A percentile compares a stretch with the other conserved stretches of the same genome.
phyloP scores from a whole-genome alignment of 2,113 vertebrate species.

The Mormyrus lacerda region DNA sequence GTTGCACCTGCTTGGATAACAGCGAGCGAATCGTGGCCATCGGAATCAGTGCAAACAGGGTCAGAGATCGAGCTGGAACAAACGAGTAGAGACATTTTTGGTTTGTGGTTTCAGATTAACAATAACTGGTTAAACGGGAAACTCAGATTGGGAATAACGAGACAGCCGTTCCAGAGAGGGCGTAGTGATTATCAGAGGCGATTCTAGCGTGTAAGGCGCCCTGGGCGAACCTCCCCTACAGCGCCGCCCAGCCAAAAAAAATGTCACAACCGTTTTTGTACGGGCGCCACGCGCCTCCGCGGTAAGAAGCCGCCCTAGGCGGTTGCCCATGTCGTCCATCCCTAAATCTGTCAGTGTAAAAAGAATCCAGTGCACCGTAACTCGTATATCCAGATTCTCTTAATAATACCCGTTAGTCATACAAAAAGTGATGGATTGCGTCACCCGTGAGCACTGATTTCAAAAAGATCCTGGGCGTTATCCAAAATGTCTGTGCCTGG shows the following conservation, averaged over 20 bases:
- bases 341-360: neutral
- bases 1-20: constrained; percentile 78
- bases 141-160: neutral
- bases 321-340: neutral
- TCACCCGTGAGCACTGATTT: neutral
- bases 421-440: neutral
- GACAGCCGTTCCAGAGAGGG: neutral
- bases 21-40: constrained; percentile 83
- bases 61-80: constrained; percentile 73
- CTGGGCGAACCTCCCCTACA: neutral
- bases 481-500: neutral
- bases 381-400: neutral
- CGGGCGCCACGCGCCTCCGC: too few species aligned
- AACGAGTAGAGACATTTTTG: neutral
- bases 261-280: neutral
- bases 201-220: neutral
- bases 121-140: neutral
- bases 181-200: neutral
- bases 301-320: neutral
- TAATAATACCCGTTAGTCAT: neutral
- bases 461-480: neutral
- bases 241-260: neutral
- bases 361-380: neutral
- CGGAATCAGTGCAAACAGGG: constrained; percentile 84
- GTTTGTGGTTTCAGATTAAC: neutral